Conservation (phyloP, 2,797 vertebrate genomes). For the Takifugu ocellatus region DNA sequence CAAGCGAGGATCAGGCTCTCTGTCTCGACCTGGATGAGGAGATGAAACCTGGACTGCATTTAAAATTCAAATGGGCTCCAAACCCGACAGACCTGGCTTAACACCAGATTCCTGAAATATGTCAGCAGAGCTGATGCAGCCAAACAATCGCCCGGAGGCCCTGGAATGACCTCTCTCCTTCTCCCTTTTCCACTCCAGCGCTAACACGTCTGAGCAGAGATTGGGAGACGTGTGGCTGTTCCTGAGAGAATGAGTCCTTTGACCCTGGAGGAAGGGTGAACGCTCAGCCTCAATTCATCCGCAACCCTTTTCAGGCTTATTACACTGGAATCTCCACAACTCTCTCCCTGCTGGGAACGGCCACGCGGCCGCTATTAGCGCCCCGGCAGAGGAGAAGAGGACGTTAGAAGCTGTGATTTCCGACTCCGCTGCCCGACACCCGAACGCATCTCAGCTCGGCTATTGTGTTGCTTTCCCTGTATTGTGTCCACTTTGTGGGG, state of each 20-base stretch:
- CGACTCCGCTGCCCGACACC: slow-evolving; percentile 15
- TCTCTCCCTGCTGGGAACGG: slow-evolving; percentile 59
- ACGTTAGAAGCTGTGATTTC: slow-evolving; percentile 62
- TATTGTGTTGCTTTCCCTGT: slow-evolving; percentile 36
- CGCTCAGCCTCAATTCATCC: slow-evolving; percentile 69
- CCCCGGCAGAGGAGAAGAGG: slow-evolving; percentile 27
- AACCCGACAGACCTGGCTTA: slow-evolving; percentile 12
- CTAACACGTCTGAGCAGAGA: slow-evolving; percentile 34
- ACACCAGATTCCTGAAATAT: slow-evolving; percentile 32
- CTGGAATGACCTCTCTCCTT: slow-evolving; percentile 22
- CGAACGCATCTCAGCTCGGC: slow-evolving; percentile 24
- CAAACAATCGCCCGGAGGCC: slow-evolving; percentile 21
- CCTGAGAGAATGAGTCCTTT: slow-evolving; percentile 53
- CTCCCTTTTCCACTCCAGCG: slow-evolving; percentile 26
- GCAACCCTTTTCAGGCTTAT: slow-evolving; percentile 59
- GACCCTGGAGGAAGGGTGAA: slow-evolving; percentile 62
- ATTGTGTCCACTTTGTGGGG: slow-evolving; percentile 32
- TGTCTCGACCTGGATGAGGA: not conserved
- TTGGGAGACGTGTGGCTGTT: slow-evolving; percentile 47
- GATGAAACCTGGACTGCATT: not conserved
- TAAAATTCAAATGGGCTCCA: slow-evolving; percentile 31
- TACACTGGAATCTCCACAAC: slow-evolving; percentile 68
- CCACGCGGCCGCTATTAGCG: slow-evolving; percentile 57
- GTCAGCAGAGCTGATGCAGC: slow-evolving; percentile 23
- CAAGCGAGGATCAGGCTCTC: no score